Percentiles rank a stretch among this genome's conserved stretches.
These are phyloP conservation scores for Anabacerthia variegaticeps DNA, from an alignment of 2,797 vertebrate genomes.

Conservation along the genomic window DNA sequence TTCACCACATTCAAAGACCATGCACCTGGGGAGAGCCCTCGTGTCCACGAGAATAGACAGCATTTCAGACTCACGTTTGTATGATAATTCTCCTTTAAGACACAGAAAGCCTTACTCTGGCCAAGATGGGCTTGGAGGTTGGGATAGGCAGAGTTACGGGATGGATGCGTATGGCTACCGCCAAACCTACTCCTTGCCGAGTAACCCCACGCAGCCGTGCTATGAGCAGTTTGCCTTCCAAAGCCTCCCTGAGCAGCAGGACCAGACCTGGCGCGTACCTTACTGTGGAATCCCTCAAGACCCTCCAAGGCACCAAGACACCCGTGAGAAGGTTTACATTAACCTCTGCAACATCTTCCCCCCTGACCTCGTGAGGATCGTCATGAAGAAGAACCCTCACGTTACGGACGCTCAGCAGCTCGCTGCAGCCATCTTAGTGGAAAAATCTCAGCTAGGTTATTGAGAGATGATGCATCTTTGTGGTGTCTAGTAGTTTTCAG, in stretches of 20 bases:
- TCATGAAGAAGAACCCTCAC: slow-evolving; percentile 94
- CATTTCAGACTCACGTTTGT: slow-evolving; percentile 88
- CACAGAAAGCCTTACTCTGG: slow-evolving; percentile 82
- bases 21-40: slow-evolving; percentile 84
- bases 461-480: slow-evolving; percentile 81
- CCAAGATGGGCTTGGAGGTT: slow-evolving; percentile 81
- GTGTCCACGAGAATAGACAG: slow-evolving; percentile 87
- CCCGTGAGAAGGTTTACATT: slow-evolving; percentile 88
- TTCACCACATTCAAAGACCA: slow-evolving; percentile 74
- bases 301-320: slow-evolving; percentile 83
- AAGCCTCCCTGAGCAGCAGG: slow-evolving; percentile 87
- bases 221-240: slow-evolving; percentile 89
- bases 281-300: slow-evolving; percentile 81
- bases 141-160: slow-evolving; percentile 82
- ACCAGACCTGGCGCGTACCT: slow-evolving; percentile 85
- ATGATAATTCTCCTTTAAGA: slow-evolving; percentile 82
- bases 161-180: slow-evolving; percentile 81
- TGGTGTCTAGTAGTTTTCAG: slow-evolving; percentile 79
- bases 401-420: slow-evolving; percentile 93
- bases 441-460: slow-evolving; percentile 91
- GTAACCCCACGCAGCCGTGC: slow-evolving; percentile 77
- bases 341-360: slow-evolving; percentile 98
- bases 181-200: slow-evolving; percentile 80
- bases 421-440: slow-evolving; percentile 92
- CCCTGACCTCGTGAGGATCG: slow-evolving; percentile 88